These are phyloP conservation scores for Dynastes grantii DNA, from an alignment of 2,888 invertebrate genomes.

Conservation along the genomic window DNA sequence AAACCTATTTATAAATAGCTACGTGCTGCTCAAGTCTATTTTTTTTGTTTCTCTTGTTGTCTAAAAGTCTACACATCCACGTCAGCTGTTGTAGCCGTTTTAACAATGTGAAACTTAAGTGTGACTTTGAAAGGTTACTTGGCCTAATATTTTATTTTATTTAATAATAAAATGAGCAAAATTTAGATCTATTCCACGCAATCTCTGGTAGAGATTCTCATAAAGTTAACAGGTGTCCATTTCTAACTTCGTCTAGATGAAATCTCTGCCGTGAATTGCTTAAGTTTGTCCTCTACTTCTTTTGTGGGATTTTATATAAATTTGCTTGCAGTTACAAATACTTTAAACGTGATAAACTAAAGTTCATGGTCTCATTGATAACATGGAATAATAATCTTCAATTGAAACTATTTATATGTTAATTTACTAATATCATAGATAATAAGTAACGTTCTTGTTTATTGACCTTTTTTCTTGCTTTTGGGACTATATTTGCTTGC, in stretches of 20 bases:
- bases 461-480: too few species aligned
- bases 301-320: too few species aligned
- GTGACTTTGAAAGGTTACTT: background rate
- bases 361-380: background rate
- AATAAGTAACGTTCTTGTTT: too few species aligned
- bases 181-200: too few species aligned
- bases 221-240: background rate
- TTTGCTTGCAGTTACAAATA: too few species aligned
- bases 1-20: slow-evolving; percentile 27
- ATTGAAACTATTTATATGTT: too few species aligned
- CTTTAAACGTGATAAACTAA: background rate
- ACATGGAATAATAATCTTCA: background rate
- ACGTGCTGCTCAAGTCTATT: background rate
- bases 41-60: slow-evolving; percentile 26
- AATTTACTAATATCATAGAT: too few species aligned
- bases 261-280: too few species aligned
- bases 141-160: background rate
- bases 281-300: too few species aligned
- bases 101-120: background rate
- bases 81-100: background rate
- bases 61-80: background rate
- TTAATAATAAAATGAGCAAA: too few species aligned
- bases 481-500: too few species aligned
- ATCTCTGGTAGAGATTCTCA: background rate
- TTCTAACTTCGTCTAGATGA: background rate